These are phyloP conservation scores for Parotia lawesii DNA, from an alignment of 2,113 vertebrate genomes.

Conservation along the genomic window DNA sequence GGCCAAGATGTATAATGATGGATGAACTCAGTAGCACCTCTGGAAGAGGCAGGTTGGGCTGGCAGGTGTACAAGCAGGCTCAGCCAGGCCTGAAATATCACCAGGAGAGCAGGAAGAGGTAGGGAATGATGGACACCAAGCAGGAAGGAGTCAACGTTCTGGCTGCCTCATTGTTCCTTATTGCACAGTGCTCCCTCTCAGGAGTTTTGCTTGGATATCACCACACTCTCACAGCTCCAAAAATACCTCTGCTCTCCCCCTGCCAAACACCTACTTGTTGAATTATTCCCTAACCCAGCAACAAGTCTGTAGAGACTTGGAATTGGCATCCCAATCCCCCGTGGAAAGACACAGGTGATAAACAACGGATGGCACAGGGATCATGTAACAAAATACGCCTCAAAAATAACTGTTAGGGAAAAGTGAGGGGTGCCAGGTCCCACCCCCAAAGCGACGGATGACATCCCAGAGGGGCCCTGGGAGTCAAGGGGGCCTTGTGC, in stretches of 20 bases:
- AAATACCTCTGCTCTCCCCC: background rate
- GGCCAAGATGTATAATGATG: background rate
- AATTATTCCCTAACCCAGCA: background rate
- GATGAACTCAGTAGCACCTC: background rate
- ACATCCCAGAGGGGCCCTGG: background rate
- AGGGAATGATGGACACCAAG: background rate
- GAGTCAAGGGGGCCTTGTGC: background rate
- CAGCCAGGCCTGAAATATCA: background rate
- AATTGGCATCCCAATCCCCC: background rate
- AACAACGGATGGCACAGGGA: rapidly evolving
- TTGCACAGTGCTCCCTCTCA: background rate
- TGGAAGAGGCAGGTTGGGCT: background rate
- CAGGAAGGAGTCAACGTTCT: background rate
- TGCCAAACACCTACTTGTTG: background rate
- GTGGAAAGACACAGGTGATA: background rate
- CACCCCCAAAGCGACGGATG: no score
- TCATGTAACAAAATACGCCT: background rate
- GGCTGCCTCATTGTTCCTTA: background rate
- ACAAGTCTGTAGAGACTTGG: background rate
- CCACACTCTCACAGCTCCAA: background rate
- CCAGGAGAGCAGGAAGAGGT: background rate
- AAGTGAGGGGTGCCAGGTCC: background rate
- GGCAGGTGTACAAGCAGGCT: background rate
- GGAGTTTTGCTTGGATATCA: background rate
- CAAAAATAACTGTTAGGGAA: background rate